These are phyloP conservation scores for Tanypteryx hageni DNA, from an alignment of 2,888 invertebrate species.

Conservation along the genomic window DNA sequence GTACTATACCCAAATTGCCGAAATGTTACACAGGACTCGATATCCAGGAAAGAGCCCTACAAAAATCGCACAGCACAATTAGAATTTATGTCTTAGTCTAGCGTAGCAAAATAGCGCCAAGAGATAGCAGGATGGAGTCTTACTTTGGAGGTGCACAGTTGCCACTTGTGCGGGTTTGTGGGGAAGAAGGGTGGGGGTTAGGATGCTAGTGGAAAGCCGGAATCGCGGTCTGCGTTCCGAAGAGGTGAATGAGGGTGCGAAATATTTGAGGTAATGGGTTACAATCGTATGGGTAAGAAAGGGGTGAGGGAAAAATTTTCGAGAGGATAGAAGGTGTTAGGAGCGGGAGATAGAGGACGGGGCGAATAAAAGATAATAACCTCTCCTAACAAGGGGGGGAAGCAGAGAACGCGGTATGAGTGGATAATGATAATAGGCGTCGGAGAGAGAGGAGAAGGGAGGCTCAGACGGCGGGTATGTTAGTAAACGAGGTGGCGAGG, in stretches of 20 bases:
- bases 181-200: background rate
- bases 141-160: background rate
- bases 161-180: background rate
- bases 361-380: background rate
- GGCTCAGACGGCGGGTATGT: background rate
- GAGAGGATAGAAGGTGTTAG: too few relatives aligned
- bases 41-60: too few relatives aligned
- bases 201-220: background rate
- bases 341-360: background rate
- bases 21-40: too few relatives aligned
- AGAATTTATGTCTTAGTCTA: too few relatives aligned
- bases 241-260: background rate
- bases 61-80: too few relatives aligned
- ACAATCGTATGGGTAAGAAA: background rate
- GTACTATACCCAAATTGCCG: too few relatives aligned
- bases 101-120: too few relatives aligned
- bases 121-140: background rate
- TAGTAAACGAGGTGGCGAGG: background rate
- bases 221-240: background rate
- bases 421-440: background rate
- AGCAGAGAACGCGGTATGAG: background rate
- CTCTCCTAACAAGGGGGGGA: background rate
- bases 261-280: background rate
- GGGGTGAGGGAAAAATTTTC: background rate
- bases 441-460: background rate